Evolutionary conservation across 2,888 invertebrate genomes (phyloP), one percentile per base, ranked within the genome.

Genomic region (Tenthredo mesomela): DNA sequence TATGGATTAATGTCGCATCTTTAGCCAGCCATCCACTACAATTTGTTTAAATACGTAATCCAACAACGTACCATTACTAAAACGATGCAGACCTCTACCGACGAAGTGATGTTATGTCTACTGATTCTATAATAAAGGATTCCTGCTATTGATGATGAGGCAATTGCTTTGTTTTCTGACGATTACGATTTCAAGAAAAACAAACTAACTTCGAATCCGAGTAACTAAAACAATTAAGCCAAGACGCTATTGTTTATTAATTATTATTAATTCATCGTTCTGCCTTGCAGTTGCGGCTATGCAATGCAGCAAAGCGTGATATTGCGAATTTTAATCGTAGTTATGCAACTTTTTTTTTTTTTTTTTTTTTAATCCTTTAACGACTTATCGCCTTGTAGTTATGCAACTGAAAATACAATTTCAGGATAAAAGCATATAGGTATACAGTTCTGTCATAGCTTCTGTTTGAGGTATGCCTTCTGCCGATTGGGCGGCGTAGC

Each of bases 31-130:
- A 25, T n/a, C 33, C 18, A 29, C 67, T n/a, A 33, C 18, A 25
- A 67, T 82, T 82, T 65, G 50, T 4, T 25, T 47, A 47, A 70
- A 82, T 70, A 82, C 47, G 67, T 61, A 40, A 80, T 61, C 21
- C 58, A 61, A 12, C 4, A 80, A 58, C 61, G 80, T 80, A 40
- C n/a, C n/a, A 80, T 80, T 61, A 25, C 12, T 61, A 6, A 15
- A 37, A 61, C 33, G 61, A 61, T 80, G 61, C 40, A 80, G 50
- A 50, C 50, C 6, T n/a, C 4, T 50, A 21, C 6, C 80, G 58
- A 61, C 61, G 21, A 40, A 61, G 21, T 61, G 50, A 50, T 18
- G 40, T 54, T 77, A 29, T 4, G 21, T 50, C 37, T 40, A 29
- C 15, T n/a, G 47, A 40, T 40, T 18, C 0, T 33, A 29, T 54